Evolutionary conservation across 2,113 vertebrate genomes (phyloP), one percentile per base, ranked within the genome.

Genomic region (Xerus inauris): DNA sequence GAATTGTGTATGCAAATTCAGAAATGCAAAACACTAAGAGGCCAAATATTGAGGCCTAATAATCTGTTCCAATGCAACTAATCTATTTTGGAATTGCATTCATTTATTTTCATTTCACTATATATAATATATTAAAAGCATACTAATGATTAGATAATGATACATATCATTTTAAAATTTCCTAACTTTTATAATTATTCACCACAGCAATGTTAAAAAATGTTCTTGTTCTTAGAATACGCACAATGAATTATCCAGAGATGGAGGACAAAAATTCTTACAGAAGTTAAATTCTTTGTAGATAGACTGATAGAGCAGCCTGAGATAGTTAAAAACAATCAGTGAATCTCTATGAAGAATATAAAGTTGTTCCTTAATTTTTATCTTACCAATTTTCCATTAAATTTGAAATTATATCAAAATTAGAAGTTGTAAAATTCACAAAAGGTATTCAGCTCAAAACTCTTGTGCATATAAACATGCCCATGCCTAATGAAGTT

Each of bases 401-500:
- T 45, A 80, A 75, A 6, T 92, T 62, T 94, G 62, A 92, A 72
- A 87, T 81, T 80, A 51, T 32, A 72, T 76, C 11, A 67, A 92
- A 93, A 86, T 87, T 57, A 85, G 87, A 88, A 32, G 11, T 67
- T 77, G 69, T 32, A 83, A 79, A 89, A 47, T 69, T 57, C 51
- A 51, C 8, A 91, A 73, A 95, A 69, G 20, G 3, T n/a, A 47
- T n/a, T 64, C 62, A 95, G 22, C 32, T 92, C 64, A 81, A 95
- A 83, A 79, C 73, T 30, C 12, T 96, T 95, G 95, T 83, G 85
- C 47, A 96, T 85, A 54, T 32, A 96, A 80, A 95, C 51, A 92
- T 6, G 26, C 89, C 87, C 45, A 97, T 94, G 96, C 97, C 92
- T 96, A 72, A 97, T 93, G 64, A 96, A 96, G 71, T 82, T 97